These are phyloP conservation scores for Altica lythri DNA, from an alignment of 2,888 invertebrate species.

Conservation along the genomic window DNA sequence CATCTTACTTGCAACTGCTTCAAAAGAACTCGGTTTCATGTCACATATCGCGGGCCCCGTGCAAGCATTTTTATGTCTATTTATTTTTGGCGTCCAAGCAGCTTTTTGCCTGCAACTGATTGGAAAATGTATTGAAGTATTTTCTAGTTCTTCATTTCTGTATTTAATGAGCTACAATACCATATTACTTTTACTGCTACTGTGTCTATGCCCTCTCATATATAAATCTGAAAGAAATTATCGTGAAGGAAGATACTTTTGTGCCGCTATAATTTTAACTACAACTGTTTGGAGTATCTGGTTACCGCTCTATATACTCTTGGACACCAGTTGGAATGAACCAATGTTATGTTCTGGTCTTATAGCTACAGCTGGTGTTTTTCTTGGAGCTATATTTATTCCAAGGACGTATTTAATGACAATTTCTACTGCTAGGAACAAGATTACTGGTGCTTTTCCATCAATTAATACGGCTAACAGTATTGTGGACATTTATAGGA, in stretches of 20 bases:
- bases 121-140: conserved; percentile 59
- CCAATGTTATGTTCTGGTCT: conserved; percentile 65
- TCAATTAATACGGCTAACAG: conserved; percentile 57
- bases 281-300: conserved; percentile 66
- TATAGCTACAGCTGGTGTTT: conserved; percentile 65
- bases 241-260: conserved; percentile 66
- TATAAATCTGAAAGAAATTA: conserved; percentile 70
- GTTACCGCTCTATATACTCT: conserved; percentile 62
- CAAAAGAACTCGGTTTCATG: conserved; percentile 68
- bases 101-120: conserved; percentile 60
- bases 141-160: conserved; percentile 58
- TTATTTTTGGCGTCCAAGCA: conserved; percentile 67
- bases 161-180: conserved; percentile 66
- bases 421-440: conserved; percentile 65
- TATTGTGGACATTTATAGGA: conserved; percentile 57
- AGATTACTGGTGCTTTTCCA: conserved; percentile 62
- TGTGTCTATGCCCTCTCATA: conserved; percentile 65
- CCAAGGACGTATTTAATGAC: conserved; percentile 73
- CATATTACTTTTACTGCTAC: conserved; percentile 63
- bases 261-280: conserved; percentile 62
- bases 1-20: conserved; percentile 69
- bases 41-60: conserved; percentile 73
- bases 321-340: conserved; percentile 62
- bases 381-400: conserved; percentile 68
- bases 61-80: conserved; percentile 67